phyloP scores from a whole-genome alignment of 2,113 vertebrate genomes.

The Strix aluco region DNA sequence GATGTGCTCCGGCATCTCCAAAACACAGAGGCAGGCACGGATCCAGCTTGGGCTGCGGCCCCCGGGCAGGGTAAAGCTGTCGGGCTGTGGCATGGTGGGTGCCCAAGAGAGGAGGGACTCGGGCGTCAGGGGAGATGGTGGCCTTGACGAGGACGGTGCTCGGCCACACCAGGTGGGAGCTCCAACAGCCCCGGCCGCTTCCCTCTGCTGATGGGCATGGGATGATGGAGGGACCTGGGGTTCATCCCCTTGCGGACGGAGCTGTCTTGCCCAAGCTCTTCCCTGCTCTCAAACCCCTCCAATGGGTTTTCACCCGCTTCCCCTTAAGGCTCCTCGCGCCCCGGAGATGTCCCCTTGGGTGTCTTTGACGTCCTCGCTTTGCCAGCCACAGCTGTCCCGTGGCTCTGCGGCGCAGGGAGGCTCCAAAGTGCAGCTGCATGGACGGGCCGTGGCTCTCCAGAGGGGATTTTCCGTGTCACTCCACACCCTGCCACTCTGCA shows the following conservation, averaged over 20 bases:
- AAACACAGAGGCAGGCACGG: background rate
- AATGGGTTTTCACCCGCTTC: accelerated
- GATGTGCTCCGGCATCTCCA: background rate
- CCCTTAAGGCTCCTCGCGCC: background rate
- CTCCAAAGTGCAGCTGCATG: background rate
- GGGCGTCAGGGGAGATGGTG: accelerated
- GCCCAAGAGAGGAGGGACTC: background rate
- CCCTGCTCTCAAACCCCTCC: background rate
- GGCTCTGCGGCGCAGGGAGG: background rate
- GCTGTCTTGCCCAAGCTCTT: background rate
- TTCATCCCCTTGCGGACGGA: accelerated
- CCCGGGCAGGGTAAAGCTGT: background rate
- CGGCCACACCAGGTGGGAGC: accelerated
- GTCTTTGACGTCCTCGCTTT: background rate
- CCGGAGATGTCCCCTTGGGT: background rate
- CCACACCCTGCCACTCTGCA: accelerated
- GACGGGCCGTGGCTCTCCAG: background rate
- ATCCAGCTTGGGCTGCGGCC: background rate
- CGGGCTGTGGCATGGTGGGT: background rate
- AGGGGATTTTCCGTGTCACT: background rate
- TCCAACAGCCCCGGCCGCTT: background rate
- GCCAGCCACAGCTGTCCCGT: background rate
- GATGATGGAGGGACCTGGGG: background rate
- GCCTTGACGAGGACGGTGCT: background rate
- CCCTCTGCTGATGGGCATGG: accelerated